Conservation (phyloP, 2,797 vertebrate species). For the Myotis pilosus region DNA sequence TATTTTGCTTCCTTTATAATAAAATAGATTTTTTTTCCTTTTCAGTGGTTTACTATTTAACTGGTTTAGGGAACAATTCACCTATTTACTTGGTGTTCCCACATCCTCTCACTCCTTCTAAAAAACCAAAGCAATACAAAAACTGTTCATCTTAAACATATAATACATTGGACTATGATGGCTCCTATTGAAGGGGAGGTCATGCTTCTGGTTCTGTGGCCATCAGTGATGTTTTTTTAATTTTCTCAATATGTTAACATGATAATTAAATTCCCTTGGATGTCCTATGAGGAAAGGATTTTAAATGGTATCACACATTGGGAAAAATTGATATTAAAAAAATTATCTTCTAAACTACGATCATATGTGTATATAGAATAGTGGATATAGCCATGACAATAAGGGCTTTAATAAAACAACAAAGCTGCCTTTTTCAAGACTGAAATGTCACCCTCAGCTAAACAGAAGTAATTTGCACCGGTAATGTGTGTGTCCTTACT, state of each 20-base stretch:
- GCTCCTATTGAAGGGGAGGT: conserved; percentile 26
- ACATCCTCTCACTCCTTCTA: background rate
- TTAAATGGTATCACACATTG: conserved; percentile 29
- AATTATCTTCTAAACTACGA: background rate
- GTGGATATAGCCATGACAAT: conserved; percentile 56
- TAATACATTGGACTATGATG: background rate
- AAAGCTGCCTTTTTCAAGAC: conserved; percentile 75
- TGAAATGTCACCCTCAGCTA: conserved; percentile 58
- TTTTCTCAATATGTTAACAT: conserved; percentile 54
- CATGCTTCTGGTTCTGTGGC: conserved; percentile 32
- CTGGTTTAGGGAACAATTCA: background rate
- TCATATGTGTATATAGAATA: conserved; percentile 59
- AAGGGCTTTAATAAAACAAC: conserved; percentile 64
- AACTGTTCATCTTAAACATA: background rate
- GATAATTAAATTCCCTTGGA: conserved; percentile 53
- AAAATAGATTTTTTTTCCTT: background rate
- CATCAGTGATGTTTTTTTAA: conserved; percentile 42
- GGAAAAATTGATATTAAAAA: conserved; percentile 13
- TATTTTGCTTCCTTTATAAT: conserved; percentile 8
- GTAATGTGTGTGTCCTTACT: conserved; percentile 65
- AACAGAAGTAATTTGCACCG: conserved; percentile 69
- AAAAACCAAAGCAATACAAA: background rate
- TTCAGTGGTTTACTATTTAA: background rate
- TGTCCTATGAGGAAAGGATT: conserved; percentile 51
- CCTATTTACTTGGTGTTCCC: background rate